Evolutionary conservation across 1,140 invertebrate species (phyloP).

Genomic region (Eulimnadia texana): DNA sequence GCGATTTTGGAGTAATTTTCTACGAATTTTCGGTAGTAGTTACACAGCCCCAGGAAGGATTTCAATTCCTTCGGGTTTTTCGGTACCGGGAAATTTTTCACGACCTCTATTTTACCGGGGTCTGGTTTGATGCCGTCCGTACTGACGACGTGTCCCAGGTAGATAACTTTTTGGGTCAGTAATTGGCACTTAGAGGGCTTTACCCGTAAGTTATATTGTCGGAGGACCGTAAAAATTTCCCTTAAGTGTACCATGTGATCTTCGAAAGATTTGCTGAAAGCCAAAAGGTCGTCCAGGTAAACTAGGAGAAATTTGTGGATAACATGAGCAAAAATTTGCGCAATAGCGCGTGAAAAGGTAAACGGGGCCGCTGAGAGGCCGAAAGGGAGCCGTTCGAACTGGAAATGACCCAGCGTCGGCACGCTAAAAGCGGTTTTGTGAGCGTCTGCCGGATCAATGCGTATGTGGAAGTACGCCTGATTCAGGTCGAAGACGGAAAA

Average conservation of each 20-base stretch:
- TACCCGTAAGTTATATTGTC: not conserved
- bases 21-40: constrained; percentile 3
- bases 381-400: not conserved
- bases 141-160: constrained; percentile 26
- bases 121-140: constrained; percentile 24
- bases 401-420: not conserved
- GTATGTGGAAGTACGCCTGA: not conserved
- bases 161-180: constrained; percentile 6
- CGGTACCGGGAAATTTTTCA: constrained; percentile 18
- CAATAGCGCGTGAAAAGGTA: not conserved
- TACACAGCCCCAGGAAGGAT: not conserved
- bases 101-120: constrained; percentile 22
- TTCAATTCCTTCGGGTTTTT: not conserved
- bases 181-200: not conserved
- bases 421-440: constrained; percentile 1
- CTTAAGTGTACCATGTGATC: constrained; percentile 15
- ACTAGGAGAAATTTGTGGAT: not conserved
- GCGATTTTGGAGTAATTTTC: not conserved
- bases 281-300: constrained; percentile 19
- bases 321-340: not conserved
- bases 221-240: not conserved
- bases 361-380: not conserved
- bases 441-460: not conserved
- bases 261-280: constrained; percentile 9
- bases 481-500: not conserved